These are phyloP conservation scores for Tolypeutes matacus DNA, from an alignment of 2,797 vertebrate genomes.

Conservation along the genomic window DNA sequence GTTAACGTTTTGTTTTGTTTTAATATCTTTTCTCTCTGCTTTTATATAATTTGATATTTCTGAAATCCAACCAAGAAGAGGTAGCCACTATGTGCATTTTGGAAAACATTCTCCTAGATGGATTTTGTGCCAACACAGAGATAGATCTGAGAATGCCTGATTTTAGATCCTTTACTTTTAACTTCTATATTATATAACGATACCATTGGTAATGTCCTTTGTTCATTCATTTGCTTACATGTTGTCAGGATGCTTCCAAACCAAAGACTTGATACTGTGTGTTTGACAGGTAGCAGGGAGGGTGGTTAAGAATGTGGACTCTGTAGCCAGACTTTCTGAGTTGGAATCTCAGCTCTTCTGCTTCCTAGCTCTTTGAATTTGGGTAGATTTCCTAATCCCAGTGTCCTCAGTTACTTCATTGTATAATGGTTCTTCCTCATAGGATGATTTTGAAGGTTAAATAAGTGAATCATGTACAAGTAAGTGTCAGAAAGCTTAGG, in stretches of 20 bases:
- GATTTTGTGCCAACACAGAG: neutral
- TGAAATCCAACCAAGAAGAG: accelerated
- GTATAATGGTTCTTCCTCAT: neutral
- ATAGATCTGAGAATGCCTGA: accelerated
- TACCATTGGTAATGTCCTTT: accelerated
- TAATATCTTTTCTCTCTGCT: neutral
- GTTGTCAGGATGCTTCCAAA: neutral
- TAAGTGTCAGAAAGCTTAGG: accelerated
- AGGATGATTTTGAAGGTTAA: neutral
- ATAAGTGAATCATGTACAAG: accelerated
- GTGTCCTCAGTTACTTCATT: neutral
- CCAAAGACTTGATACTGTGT: accelerated
- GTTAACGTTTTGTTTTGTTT: accelerated
- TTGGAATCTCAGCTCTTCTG: neutral
- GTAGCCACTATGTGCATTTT: neutral
- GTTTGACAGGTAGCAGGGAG: neutral
- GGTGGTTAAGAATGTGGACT: neutral
- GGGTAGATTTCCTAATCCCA: neutral
- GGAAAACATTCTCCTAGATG: neutral
- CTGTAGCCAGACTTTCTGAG: neutral
- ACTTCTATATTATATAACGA: neutral
- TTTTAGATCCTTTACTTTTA: accelerated
- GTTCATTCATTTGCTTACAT: neutral
- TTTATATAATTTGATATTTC: accelerated
- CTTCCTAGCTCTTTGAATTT: neutral